These are phyloP conservation scores for Rhagium mordax DNA, from an alignment of 2,888 invertebrate species.

Conservation along the genomic window DNA sequence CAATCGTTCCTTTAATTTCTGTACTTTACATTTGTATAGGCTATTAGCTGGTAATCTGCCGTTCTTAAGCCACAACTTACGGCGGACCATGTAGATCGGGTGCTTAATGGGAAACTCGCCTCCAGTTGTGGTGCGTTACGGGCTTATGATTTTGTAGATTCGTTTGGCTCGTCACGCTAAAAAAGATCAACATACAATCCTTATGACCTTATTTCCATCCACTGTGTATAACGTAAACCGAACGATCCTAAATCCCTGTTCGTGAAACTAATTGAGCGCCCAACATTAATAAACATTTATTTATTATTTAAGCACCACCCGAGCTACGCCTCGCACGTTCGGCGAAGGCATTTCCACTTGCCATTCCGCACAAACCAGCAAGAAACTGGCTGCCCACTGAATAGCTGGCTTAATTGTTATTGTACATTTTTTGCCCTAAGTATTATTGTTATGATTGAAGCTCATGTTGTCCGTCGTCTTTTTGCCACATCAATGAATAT, in stretches of 20 bases:
- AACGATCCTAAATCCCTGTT: too few relatives aligned
- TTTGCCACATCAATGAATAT: conserved; percentile 12
- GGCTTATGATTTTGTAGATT: too few relatives aligned
- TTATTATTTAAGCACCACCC: neutral
- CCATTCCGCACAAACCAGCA: conserved; percentile 1
- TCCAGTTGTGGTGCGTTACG: too few relatives aligned
- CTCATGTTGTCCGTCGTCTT: conserved; percentile 24
- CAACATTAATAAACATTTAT: too few relatives aligned
- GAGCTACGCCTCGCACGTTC: neutral
- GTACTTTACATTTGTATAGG: conserved; percentile 59
- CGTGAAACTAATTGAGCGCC: too few relatives aligned
- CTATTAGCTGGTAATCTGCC: conserved; percentile 54
- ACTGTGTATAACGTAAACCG: too few relatives aligned
- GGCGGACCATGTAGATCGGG: conserved; percentile 29
- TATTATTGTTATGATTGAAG: conserved; percentile 37
- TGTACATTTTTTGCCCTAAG: conserved; percentile 31
- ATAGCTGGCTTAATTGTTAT: conserved; percentile 42
- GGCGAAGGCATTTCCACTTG: conserved; percentile 24
- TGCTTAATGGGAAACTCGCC: neutral
- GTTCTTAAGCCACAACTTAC: conserved; percentile 50
- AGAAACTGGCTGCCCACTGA: conserved; percentile 28
- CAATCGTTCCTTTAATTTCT: conserved; percentile 57
- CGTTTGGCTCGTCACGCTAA: too few relatives aligned
- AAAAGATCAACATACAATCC: too few relatives aligned
- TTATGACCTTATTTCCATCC: too few relatives aligned